phyloP scores from a whole-genome alignment of 2,888 invertebrate species.

The Phasia obesa region DNA sequence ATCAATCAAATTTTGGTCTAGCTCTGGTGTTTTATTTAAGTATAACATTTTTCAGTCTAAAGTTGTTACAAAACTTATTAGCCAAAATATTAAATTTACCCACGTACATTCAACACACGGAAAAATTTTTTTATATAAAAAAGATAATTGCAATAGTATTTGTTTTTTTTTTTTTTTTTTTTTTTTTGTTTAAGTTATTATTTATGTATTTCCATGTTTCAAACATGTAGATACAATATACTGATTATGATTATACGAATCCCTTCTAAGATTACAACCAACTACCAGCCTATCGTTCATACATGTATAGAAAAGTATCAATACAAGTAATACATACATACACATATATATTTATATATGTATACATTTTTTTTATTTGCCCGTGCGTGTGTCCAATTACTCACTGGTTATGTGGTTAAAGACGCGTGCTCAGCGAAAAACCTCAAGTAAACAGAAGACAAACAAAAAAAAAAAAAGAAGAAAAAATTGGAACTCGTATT shows the following conservation, averaged over 20 bases:
- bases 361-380: slow-evolving; percentile 15
- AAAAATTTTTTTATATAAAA: slow-evolving; percentile 2
- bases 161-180: slow-evolving; percentile 31
- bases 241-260: not conserved
- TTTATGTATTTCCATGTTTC: slow-evolving; percentile 32
- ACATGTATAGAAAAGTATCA: not conserved
- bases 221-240: slow-evolving; percentile 32
- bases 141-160: slow-evolving; percentile 1
- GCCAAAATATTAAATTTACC: slow-evolving; percentile 7
- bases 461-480: not conserved
- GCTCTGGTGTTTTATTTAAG: too few relatives aligned
- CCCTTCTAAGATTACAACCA: slow-evolving; percentile 34
- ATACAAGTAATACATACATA: not conserved
- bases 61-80: too few relatives aligned
- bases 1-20: too few relatives aligned
- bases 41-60: too few relatives aligned
- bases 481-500: slow-evolving; percentile 31
- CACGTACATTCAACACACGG: slow-evolving; percentile 15
- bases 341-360: not conserved
- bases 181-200: slow-evolving; percentile 32
- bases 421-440: slow-evolving; percentile 68
- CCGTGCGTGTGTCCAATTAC: slow-evolving; percentile 65
- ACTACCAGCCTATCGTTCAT: not conserved
- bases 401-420: slow-evolving; percentile 51
- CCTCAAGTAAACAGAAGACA: slow-evolving; percentile 34